phyloP scores from a whole-genome alignment of 2,113 vertebrate genomes.

The Cyprinus carpio region DNA sequence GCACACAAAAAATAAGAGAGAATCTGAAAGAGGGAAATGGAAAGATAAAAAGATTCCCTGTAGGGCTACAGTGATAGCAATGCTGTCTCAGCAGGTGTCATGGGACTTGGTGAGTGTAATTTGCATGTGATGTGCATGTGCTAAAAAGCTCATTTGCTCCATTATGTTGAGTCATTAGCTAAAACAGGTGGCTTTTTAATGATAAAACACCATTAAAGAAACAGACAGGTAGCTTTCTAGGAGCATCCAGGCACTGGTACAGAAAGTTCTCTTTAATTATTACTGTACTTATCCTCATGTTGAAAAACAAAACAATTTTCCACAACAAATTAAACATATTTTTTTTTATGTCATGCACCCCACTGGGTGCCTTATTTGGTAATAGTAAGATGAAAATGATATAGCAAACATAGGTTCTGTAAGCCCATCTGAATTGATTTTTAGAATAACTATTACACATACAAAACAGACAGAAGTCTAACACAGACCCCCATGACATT shows the following conservation, averaged over 20 bases:
- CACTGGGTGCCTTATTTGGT: background rate
- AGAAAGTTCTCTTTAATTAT: background rate
- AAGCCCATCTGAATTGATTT: background rate
- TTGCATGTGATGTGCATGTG: constrained; percentile 47
- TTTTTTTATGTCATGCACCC: background rate
- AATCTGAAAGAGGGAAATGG: background rate
- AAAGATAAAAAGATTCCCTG: background rate
- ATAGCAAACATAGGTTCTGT: background rate
- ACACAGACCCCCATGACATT: background rate
- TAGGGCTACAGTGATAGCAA: background rate
- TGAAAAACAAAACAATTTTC: constrained; percentile 37
- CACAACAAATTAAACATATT: constrained; percentile 24
- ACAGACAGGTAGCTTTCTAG: constrained; percentile 9
- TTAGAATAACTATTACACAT: background rate
- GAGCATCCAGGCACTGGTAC: background rate
- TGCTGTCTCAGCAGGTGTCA: background rate
- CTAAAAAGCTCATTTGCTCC: constrained; percentile 36
- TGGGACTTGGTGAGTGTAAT: constrained; percentile 55
- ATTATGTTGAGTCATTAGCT: constrained; percentile 58
- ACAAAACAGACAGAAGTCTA: background rate
- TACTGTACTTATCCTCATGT: background rate
- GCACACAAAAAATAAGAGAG: background rate
- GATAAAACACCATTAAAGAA: constrained; percentile 61
- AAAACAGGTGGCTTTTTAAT: constrained; percentile 63
- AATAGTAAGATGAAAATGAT: background rate